Evolutionary conservation across 2,113 vertebrate genomes (phyloP).

Genomic region (Eubucco bourcierii): DNA sequence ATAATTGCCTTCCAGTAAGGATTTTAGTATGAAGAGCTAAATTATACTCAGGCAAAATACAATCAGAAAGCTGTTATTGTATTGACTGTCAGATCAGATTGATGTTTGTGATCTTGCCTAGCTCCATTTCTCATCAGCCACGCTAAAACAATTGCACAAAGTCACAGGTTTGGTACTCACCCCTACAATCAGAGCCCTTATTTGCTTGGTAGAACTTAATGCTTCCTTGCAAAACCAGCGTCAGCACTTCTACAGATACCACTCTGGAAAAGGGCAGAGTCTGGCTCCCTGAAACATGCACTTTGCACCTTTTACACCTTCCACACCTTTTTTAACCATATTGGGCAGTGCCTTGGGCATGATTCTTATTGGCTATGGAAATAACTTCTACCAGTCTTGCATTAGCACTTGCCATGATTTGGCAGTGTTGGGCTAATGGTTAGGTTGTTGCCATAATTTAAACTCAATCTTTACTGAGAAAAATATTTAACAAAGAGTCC

Average conservation of each 20-base stretch:
- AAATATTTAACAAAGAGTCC: background rate
- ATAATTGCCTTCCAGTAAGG: background rate
- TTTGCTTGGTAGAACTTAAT: slow-evolving; percentile 17
- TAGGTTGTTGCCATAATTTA: background rate
- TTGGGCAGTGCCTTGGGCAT: background rate
- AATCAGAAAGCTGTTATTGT: background rate
- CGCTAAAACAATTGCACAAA: background rate
- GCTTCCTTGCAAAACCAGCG: background rate
- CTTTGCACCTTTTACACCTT: background rate
- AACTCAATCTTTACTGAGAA: background rate
- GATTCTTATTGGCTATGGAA: background rate
- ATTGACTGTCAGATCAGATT: background rate
- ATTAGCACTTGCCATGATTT: background rate
- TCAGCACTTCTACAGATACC: background rate
- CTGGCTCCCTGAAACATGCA: background rate
- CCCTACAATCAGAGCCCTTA: slow-evolving; percentile 2
- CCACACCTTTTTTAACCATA: background rate
- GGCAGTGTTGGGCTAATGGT: no score
- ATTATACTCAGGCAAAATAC: background rate
- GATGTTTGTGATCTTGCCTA: background rate
- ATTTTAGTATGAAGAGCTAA: background rate
- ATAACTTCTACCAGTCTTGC: background rate
- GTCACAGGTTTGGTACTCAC: slow-evolving; percentile 1
- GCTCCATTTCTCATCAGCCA: background rate
- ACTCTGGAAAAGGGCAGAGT: background rate